Base-by-base conservation (phyloP, 2,797 vertebrate species). In the Podargus strigoides region DNA sequence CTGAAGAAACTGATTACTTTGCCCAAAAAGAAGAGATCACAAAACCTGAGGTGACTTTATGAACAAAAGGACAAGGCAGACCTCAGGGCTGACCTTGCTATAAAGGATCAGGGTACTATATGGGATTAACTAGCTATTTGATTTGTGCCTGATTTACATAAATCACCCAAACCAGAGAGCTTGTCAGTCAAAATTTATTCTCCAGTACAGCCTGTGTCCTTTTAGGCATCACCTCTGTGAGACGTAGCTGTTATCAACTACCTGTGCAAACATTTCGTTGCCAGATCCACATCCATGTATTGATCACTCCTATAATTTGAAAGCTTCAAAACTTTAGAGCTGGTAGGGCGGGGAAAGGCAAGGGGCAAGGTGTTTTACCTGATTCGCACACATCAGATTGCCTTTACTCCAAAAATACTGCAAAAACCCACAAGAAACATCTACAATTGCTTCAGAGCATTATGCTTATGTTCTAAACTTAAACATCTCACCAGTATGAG, bases 401-500 rank as follows among this genome's bases (percentile, higher is more conserved):
- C 42, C 26, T 87, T 77, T 47, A 50, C 46, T 47, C 62, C 46
- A 78, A 42, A 92, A 85, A 66, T 7, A 64, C 12, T 44, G 69
- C 34, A 60, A 80, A 80, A 87, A 75, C 20, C 50, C 53, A 68
- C 55, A 27, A 92, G 63, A 53, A 91, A 60, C 23, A 85, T 79
- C 62, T 91, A 58, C 50, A 87, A 37, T 11, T 32, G 39, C 39
- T 88, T 75, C 6, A 10, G 41, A 89, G 50, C 53, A 78, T 47
- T 28, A 44, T 14, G 6, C 12, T 69, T 37, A 34, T 5, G 7
- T 17, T 78, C 66, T 53, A 3, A 73, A 73, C 14, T 58, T 62
- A 46, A 72, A 60, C 39, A 67, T 36, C 81, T 52, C 60, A 58
- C 42, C 32, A 60, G 37, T 11, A 58, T 13, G 32, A 89, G 34